A percentile compares a stretch with the other conserved stretches of the same genome.
Conservation (phyloP, 2,113 vertebrate species). For the Cheilinus undulatus region DNA sequence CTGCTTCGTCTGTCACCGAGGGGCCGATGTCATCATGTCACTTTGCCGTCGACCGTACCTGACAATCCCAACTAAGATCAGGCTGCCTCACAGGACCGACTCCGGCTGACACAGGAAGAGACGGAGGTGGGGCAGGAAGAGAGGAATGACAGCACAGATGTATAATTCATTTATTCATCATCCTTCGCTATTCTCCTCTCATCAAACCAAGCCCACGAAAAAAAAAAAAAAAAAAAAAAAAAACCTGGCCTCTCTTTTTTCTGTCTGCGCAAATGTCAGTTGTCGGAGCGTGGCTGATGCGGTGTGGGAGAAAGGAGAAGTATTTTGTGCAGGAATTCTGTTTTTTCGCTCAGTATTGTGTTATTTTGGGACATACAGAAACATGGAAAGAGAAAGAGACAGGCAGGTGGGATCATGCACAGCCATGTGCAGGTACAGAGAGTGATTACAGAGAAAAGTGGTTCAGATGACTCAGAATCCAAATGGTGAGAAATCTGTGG, state of each 20-base stretch:
- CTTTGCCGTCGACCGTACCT: conserved; percentile 62
- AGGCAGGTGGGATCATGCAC: conserved; percentile 19
- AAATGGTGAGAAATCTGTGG: conserved; percentile 18
- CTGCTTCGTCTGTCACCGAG: conserved; percentile 44
- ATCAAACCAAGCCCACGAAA: conserved; percentile 48
- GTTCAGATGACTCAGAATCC: conserved; percentile 3
- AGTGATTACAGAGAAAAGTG: conserved; percentile 5
- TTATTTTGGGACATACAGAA: conserved; percentile 36
- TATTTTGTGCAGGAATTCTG: conserved; percentile 56
- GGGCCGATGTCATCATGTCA: conserved; percentile 52
- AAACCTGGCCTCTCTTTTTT: conserved; percentile 40
- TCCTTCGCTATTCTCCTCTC: conserved; percentile 62
- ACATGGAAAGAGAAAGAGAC: conserved; percentile 5
- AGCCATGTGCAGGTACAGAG: conserved; percentile 8
- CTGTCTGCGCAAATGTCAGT: conserved; percentile 69
- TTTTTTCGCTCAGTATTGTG: conserved; percentile 28
- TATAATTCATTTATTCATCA: conserved; percentile 81
- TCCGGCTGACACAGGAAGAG: conserved; percentile 56
- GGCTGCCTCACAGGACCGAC: conserved; percentile 53
- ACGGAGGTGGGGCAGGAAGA: conserved; percentile 61
- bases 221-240: conserved; percentile 44
- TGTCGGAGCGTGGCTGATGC: conserved; percentile 60
- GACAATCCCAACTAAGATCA: conserved; percentile 71
- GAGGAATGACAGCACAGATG: conserved; percentile 73
- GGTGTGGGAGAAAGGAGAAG: conserved; percentile 22